Percentiles rank a stretch among this genome's conserved stretches.
phyloP scores from a whole-genome alignment of 2,113 vertebrate species.

The Balaenoptera acutorostrata region DNA sequence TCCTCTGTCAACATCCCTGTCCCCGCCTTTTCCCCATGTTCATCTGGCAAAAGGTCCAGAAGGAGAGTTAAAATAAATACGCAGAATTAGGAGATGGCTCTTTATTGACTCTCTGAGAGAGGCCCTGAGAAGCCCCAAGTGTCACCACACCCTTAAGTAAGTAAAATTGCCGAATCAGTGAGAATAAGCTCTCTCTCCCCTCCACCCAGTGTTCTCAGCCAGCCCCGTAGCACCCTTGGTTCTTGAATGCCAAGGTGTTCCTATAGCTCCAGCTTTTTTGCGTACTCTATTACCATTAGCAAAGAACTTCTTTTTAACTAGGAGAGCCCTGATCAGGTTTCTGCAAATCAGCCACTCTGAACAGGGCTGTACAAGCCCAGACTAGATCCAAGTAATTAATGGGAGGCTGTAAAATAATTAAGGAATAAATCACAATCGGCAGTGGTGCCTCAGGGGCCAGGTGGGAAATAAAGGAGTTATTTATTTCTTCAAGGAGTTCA shows the following conservation, averaged over 20 bases:
- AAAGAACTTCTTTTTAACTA: constrained; percentile 19
- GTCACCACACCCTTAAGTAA: not conserved
- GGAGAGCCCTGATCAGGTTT: not conserved
- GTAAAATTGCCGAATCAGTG: constrained; percentile 17
- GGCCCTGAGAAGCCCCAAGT: not conserved
- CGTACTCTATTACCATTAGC: not conserved
- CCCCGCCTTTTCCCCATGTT: rapidly evolving
- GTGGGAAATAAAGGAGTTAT: not conserved
- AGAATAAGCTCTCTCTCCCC: not conserved
- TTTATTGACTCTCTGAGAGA: not conserved
- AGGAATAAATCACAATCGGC: constrained; percentile 21
- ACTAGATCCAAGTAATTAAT: constrained; percentile 13
- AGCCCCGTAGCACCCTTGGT: not conserved
- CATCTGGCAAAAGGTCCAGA: not conserved
- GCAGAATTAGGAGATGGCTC: not conserved
- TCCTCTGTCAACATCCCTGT: not conserved
- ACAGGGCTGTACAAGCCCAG: constrained; percentile 8
- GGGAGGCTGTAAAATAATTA: constrained; percentile 43
- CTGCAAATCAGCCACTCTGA: not conserved
- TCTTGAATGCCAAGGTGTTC: constrained; percentile 27
- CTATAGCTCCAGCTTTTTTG: not conserved
- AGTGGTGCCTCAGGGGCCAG: not conserved
- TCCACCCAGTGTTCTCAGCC: not conserved
- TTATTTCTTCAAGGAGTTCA: not conserved
- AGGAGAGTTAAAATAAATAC: not conserved